Evolutionary conservation across 2,113 vertebrate genomes (phyloP), one percentile per base, ranked within the genome.

Genomic region (Melozone crissalis): DNA sequence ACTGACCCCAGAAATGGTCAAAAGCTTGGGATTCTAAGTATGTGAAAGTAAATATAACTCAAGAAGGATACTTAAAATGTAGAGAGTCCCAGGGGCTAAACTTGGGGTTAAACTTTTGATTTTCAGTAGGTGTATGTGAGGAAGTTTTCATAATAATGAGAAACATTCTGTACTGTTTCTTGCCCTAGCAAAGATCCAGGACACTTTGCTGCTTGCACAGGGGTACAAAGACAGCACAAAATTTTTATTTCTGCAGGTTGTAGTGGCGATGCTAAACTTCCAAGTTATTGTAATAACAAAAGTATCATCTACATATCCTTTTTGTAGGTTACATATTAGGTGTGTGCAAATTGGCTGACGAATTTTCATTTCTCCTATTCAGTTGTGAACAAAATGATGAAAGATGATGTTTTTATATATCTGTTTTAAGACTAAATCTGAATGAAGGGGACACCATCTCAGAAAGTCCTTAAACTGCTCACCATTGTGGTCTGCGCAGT

Each of bases 241-340:
- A 27, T 22, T 41, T 68, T 21, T 9, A 10, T 54, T 5, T 62
- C n/a, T 61, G 15, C 10, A 5, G 24, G 4, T 37, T 59, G 6
- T 28, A 68, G 39, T 15, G 49, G 46, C 7, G 22, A 44, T n/a
- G 15, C 8, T 41, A 43, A 5, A 3, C 24, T 71, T 58, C 13
- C 51, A 46, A 79, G 9, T 5, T 33, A 23, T 24, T 63, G 4
- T 18, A 26, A 33, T 27, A 68, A 44, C 4, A 61, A 18, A 73
- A 27, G 3, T 14, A 21, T 30, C 3, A 22, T 30, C 47, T 72
- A 15, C 2, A 3, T 41, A 67, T 74, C 10, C 5, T 59, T 54
- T 61, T 30, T 11, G 13, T 52, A 7, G 2, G 1, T 39, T 52
- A 10, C 39, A 43, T 0, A 0, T 41, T 62, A 58, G 21, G 22